Evolutionary conservation across 2,888 invertebrate genomes (phyloP), one percentile per base, ranked within the genome.

Genomic region (Yponomeuta cagnagella): DNA sequence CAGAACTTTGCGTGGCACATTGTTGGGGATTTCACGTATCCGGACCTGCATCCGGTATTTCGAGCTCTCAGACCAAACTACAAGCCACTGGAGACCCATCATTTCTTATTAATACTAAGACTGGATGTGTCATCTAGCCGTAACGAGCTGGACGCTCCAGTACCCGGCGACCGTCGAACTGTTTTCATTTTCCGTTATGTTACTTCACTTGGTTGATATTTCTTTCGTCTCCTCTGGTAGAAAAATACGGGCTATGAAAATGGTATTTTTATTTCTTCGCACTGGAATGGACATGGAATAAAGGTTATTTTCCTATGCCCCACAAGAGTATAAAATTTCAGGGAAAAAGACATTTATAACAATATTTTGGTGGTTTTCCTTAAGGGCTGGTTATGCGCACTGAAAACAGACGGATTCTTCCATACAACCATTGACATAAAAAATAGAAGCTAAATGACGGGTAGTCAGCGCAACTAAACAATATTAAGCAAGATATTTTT

Each of bases 1-100:
- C 52, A 58, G 52, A 58, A 58, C 52, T 58, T 58, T 58, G 15
- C 3, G 52, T 58, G 15, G 52, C 52, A 58, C 52, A 58, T 58
- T 58, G 52, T 58, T 58, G 52, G 15, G 52, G 52, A 58, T 58
- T 58, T 58, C 52, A 58, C 52, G 52, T 58, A 58, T 58, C 52
- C 52, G 52, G 52, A 58, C 52, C 52, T 15, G 15, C 52, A 15
- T 58, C 52, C 52, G 52, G 52, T 58, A 58, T 58, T 58, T 58
- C 15, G 52, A 58, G 15, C 52, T 58, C 12, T 5, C 52, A 15
- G 52, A 58, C 52, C 52, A 58, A 58, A 15, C 52, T 58, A 58
- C 3, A 2, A 58, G 52, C 52, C 52, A 15, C 15, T 58, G 52
- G 52, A 58, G 52, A 58, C 52, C 52, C 15, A 12, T 58, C 15